These are phyloP conservation scores for Pedionomus torquatus DNA, from an alignment of 2,113 vertebrate genomes.

Conservation along the genomic window DNA sequence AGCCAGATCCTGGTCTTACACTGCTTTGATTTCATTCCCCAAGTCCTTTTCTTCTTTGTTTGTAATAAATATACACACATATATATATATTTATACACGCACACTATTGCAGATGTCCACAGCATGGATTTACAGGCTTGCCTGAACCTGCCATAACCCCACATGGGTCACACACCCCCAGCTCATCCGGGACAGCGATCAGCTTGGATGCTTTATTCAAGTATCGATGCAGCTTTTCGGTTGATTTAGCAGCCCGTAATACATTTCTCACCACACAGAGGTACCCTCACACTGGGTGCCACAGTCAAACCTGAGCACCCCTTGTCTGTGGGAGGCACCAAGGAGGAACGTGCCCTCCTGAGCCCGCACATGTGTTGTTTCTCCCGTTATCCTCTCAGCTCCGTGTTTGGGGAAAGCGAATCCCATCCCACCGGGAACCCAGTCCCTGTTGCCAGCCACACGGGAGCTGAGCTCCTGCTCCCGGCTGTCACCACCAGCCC, in stretches of 20 bases:
- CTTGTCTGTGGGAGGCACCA: background rate
- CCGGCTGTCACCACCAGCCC: background rate
- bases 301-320: background rate
- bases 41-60: background rate
- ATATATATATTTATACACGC: no score
- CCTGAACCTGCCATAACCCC: accelerated
- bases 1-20: background rate
- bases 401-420: background rate
- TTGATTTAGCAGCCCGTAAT: background rate
- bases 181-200: background rate
- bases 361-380: background rate
- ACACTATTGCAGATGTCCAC: background rate
- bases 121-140: accelerated
- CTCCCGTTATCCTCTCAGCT: background rate
- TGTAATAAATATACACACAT: background rate
- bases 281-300: accelerated
- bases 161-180: accelerated
- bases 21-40: background rate
- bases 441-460: background rate
- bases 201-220: background rate
- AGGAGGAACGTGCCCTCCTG: background rate
- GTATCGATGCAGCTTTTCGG: accelerated
- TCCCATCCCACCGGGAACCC: background rate
- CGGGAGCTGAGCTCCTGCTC: accelerated
- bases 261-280: accelerated